Conservation (phyloP, 2,888 invertebrate species). For the Ophraella communa region DNA sequence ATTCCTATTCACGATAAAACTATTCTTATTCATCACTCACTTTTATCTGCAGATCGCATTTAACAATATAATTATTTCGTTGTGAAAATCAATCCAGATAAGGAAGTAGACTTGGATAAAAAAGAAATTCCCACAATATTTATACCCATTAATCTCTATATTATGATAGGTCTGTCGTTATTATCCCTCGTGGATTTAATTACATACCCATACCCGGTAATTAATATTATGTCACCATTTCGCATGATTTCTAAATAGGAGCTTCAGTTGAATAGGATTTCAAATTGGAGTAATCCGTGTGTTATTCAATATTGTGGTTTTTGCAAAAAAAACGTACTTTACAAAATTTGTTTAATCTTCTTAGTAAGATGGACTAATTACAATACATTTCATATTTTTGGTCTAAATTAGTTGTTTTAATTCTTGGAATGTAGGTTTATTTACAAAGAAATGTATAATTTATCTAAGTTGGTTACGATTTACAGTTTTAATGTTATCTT, state of each 20-base stretch:
- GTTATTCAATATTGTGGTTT: not conserved
- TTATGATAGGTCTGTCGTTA: not conserved
- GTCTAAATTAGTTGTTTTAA: too few species aligned
- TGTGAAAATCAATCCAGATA: slow-evolving; percentile 2
- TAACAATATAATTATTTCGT: not conserved
- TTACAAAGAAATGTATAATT: too few species aligned
- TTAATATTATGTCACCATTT: slow-evolving; percentile 7
- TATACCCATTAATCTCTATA: not conserved
- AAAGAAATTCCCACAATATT: slow-evolving; percentile 3
- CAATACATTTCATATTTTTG: too few species aligned
- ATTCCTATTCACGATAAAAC: not conserved
- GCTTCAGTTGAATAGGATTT: not conserved
- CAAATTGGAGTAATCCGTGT: not conserved
- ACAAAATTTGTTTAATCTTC: too few species aligned
- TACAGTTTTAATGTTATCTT: too few species aligned
- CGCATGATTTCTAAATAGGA: not conserved
- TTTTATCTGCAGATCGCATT: not conserved
- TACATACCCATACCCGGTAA: not conserved
- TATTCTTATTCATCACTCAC: not conserved
- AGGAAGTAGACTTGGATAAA: not conserved
- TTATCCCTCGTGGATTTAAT: not conserved
- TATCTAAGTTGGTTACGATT: too few species aligned
- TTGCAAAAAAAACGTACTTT: too few species aligned
- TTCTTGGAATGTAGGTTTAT: too few species aligned
- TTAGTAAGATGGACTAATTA: too few species aligned